phyloP scores from a whole-genome alignment of 2,797 vertebrate genomes.

The Vultur gryphus region DNA sequence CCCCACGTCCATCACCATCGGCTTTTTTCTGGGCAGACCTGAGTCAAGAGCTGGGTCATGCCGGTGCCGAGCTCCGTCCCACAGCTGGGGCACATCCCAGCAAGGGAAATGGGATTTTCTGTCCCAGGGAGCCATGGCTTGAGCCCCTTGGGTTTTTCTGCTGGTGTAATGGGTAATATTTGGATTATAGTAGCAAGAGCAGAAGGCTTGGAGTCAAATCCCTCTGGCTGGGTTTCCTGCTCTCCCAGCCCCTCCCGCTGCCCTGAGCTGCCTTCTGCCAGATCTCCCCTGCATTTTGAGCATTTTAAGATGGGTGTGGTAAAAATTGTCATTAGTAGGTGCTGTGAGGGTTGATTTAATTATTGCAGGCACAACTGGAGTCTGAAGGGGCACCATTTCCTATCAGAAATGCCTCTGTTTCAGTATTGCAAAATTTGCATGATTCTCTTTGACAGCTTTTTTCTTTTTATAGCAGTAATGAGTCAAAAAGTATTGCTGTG shows the following conservation, averaged over 20 bases:
- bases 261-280: fast-evolving
- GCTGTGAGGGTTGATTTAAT: not conserved
- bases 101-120: not conserved
- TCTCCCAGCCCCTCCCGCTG: not conserved
- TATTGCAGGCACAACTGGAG: not conserved
- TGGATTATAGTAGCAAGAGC: not conserved
- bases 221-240: not conserved
- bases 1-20: not conserved
- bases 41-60: not conserved
- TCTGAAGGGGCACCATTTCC: not conserved
- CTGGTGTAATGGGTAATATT: not conserved
- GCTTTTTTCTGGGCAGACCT: not conserved
- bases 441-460: constrained; percentile 3
- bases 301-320: not conserved
- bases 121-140: not conserved
- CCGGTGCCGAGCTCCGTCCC: not conserved
- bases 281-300: fast-evolving
- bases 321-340: not conserved
- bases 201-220: not conserved
- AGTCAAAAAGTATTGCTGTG: not conserved
- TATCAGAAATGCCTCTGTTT: not conserved
- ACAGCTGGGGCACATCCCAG: not conserved
- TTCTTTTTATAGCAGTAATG: constrained; percentile 32
- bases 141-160: not conserved
- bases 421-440: not conserved